Base-by-base conservation (phyloP, 2,888 invertebrate species). In the Eutolmus rufibarbis region DNA sequence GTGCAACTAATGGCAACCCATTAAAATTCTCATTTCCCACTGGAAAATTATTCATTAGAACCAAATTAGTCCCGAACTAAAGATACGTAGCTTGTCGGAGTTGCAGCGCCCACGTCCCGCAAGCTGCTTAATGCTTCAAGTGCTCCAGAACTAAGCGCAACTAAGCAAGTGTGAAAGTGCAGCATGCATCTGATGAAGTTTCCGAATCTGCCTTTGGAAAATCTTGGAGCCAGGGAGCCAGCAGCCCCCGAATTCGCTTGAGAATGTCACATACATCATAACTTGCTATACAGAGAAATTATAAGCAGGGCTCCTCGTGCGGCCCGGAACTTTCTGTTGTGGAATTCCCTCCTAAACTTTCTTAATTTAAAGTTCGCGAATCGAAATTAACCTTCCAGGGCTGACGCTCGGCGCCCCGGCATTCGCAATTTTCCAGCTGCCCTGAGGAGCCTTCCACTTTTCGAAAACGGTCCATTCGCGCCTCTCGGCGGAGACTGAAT, bases 351-450 rank as follows among this genome's bases (percentile, higher is more conserved):
- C 9, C 57, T 82, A 74, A 84, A 84, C 84, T 84, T 84, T 84
- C 66, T 84, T 84, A 84, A 84, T 84, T 84, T 84, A 84, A 84
- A 84, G 84, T 84, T 84, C 74, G 66, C 66, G 74, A n/a, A 84
- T 84, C 74, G n/a, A 84, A 84, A 84, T 84, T 84, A 84, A 84
- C 84, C 84, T 84, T 31, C 66, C 84, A 28, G 34, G 34, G 28
- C 14, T 74, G 28, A 43, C 56, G n/a, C 37, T 23, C 78, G 9
- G 16, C 74, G n/a, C n/a, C 19, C 16, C n/a, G 51, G 16, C 34
- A 66, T 19, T 40, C 37, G 23, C 78, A 19, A 46, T 40, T 16
- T 78, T n/a, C 5, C n/a, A 51, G 51, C 19, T n/a, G 51, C 51
- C 51, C 51, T 8, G n/a, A 5, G 51, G 51, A 51, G 51, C 5